Base-by-base conservation (phyloP, 1,140 invertebrate species). In the Neodiprion virginianus region DNA sequence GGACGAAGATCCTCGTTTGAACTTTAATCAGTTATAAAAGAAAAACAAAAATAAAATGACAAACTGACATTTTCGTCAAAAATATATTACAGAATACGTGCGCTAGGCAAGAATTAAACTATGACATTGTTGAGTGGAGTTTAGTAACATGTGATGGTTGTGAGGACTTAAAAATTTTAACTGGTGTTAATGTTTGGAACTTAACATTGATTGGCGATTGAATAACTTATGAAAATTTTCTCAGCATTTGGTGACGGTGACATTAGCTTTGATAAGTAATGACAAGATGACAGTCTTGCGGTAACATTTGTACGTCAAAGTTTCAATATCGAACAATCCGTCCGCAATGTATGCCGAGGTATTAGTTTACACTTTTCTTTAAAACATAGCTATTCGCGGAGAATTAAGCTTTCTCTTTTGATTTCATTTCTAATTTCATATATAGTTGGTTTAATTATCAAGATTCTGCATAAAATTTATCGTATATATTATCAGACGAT, bases 191-290 rank as follows among this genome's bases (percentile, higher is more conserved):
- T 76, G 49, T 75, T 50, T 23, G 53, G 28, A 40, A 78, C 67
- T 81, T 82, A 81, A 82, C 77, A 78, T 68, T 77, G 71, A 76
- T 47, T 76, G 72, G 70, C 78, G 67, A 71, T 75, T 67, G 69
- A 74, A 72, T 72, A 74, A 78, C 53, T 61, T 4, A 17, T 4
- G 28, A 40, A 40, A 61, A 61, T 61, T 17, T 61, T 12, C 5
- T 61, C 21, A 14, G 17, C 21, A 61, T 40, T 66, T 72, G 78
- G 79, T 81, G 76, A 68, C 77, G 77, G 80, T 77, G 78, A 76
- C 69, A 61, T 47, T 67, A 76, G 75, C 72, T 76, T 61, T 5
- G 53, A 61, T 61, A 61, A 17, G 8, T 61, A 61, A 61, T 61
- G 28, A 40, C 8, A 61, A 61, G 53, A 12, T 61, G 53, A 61